Evolutionary conservation across 2,113 vertebrate species (phyloP).

Genomic region (Gallinago jamesoni): DNA sequence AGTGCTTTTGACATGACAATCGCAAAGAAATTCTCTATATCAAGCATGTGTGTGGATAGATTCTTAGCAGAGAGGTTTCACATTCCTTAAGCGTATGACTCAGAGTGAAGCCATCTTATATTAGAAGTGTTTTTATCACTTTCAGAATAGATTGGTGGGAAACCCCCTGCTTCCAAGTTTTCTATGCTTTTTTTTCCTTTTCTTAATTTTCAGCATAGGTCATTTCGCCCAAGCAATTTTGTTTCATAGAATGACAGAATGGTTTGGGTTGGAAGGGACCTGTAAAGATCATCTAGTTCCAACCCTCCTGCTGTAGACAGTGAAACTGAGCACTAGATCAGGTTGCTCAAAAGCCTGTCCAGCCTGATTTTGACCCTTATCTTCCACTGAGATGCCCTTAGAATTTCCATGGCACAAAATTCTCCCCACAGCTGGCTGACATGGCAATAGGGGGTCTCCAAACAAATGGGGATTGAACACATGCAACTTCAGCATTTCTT

Average conservation of each 20-base stretch:
- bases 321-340: not conserved
- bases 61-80: not conserved
- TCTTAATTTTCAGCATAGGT: not conserved
- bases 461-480: not conserved
- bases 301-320: not conserved
- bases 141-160: conserved; percentile 1
- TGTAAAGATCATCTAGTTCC: not conserved
- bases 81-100: not conserved
- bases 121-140: not conserved
- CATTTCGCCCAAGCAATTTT: not conserved
- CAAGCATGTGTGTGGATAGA: not conserved
- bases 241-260: not conserved
- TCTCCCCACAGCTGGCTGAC: not conserved
- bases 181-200: not conserved
- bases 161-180: not conserved
- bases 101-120: not conserved
- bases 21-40: not conserved
- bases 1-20: not conserved
- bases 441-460: not conserved
- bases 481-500: not conserved
- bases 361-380: not conserved
- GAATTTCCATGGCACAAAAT: not conserved
- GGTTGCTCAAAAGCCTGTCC: not conserved
- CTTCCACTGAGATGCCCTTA: not conserved
- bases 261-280: not conserved